These are phyloP conservation scores for Drosophila prolongata DNA, from an alignment of 2,888 invertebrate genomes.

Conservation along the genomic window DNA sequence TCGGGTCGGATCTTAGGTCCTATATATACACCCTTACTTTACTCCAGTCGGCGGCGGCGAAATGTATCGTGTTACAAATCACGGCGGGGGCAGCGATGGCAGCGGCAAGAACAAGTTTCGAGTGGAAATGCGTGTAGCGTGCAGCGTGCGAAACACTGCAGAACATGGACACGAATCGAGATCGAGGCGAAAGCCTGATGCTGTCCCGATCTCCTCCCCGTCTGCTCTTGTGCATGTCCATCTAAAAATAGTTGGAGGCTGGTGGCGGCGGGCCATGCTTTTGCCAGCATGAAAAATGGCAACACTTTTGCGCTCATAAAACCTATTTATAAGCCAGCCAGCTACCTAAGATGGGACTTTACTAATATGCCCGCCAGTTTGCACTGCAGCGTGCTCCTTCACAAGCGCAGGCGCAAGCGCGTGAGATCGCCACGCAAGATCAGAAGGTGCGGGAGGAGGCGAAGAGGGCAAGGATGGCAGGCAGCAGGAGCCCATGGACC, in stretches of 20 bases:
- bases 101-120: constrained; percentile 70
- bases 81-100: constrained; percentile 51
- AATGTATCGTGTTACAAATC: constrained; percentile 80
- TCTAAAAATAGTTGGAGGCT: constrained; percentile 66
- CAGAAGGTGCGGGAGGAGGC: constrained; percentile 27
- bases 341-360: constrained; percentile 29
- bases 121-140: constrained; percentile 80
- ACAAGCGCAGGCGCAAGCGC: constrained; percentile 77
- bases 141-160: constrained; percentile 77
- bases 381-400: constrained; percentile 44
- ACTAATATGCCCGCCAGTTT: constrained; percentile 62
- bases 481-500: constrained; percentile 36
- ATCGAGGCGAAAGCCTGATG: constrained; percentile 45
- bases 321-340: constrained; percentile 64
- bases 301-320: constrained; percentile 81
- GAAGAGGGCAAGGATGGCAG: constrained; percentile 2
- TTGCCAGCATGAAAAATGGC: constrained; percentile 73
- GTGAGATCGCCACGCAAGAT: constrained; percentile 81
- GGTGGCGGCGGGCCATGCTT: constrained; percentile 5
- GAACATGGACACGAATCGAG: constrained; percentile 69
- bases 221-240: constrained; percentile 59
- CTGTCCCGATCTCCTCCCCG: constrained; percentile 32
- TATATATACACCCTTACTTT: constrained; percentile 14
- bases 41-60: constrained; percentile 59
- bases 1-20: constrained; percentile 24